Evolutionary conservation across 2,888 invertebrate species (phyloP).

Genomic region (Oegoconia quadripuncta): DNA sequence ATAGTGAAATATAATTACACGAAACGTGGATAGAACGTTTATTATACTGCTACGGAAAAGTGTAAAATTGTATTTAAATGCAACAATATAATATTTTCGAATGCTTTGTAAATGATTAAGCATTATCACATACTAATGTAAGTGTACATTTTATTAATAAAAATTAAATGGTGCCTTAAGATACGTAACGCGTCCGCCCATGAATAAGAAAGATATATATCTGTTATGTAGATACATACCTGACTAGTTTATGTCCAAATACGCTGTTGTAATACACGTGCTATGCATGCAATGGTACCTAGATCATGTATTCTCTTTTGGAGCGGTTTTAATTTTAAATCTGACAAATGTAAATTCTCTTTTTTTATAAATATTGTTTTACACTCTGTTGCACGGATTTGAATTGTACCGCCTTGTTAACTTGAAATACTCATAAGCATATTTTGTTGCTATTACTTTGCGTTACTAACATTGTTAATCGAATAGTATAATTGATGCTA

Average conservation of each 20-base stretch:
- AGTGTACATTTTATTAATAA: background rate
- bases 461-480: slow-evolving; percentile 31
- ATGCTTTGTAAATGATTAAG: no score
- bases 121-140: background rate
- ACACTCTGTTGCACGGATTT: slow-evolving; percentile 17
- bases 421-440: slow-evolving; percentile 36
- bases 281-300: background rate
- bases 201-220: slow-evolving; percentile 6
- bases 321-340: background rate
- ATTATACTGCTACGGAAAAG: no score
- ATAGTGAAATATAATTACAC: no score
- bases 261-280: slow-evolving; percentile 3
- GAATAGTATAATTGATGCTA: slow-evolving; percentile 34
- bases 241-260: no score
- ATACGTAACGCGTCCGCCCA: slow-evolving; percentile 67
- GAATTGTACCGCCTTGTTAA: slow-evolving; percentile 19
- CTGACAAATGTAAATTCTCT: background rate
- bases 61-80: no score
- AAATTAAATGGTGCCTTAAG: slow-evolving; percentile 59
- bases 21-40: no score
- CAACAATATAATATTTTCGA: no score
- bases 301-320: no score
- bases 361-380: background rate
- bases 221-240: background rate
- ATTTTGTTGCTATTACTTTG: no score